These are phyloP conservation scores for Perca flavescens DNA, from an alignment of 2,113 vertebrate species.

Conservation along the genomic window DNA sequence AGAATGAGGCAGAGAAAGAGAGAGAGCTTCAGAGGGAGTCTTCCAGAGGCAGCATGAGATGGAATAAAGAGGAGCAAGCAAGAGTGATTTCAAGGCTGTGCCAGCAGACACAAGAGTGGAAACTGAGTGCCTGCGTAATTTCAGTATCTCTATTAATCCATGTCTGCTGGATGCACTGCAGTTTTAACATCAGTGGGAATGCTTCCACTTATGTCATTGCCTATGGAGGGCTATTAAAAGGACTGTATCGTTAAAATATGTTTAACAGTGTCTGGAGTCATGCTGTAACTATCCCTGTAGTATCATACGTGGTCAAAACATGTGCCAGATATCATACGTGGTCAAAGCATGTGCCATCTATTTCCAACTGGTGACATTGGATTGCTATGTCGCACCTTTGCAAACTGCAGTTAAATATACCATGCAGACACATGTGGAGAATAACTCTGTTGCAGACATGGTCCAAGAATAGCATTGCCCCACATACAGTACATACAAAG, in stretches of 20 bases:
- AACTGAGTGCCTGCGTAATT: constrained; percentile 56
- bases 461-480: constrained; percentile 41
- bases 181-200: constrained; percentile 46
- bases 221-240: constrained; percentile 57
- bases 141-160: constrained; percentile 58
- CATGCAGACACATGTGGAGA: constrained; percentile 36
- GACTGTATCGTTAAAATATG: constrained; percentile 43
- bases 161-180: constrained; percentile 56
- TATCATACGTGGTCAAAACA: constrained; percentile 13
- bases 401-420: constrained; percentile 39
- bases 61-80: constrained; percentile 27
- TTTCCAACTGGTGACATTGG: constrained; percentile 43
- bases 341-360: constrained; percentile 34
- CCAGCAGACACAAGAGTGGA: constrained; percentile 47
- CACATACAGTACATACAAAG: constrained; percentile 34
- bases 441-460: constrained; percentile 28
- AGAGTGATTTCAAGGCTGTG: constrained; percentile 32
- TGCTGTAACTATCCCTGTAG: constrained; percentile 45
- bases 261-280: constrained; percentile 48
- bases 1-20: not conserved
- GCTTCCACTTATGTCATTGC: constrained; percentile 50
- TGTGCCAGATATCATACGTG: constrained; percentile 20
- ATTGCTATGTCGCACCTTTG: constrained; percentile 8
- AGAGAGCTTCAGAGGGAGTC: constrained; percentile 10
- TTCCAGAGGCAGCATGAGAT: constrained; percentile 24